Evolutionary conservation across 2,888 invertebrate species (phyloP).

Genomic region (Diarsia mendica): DNA sequence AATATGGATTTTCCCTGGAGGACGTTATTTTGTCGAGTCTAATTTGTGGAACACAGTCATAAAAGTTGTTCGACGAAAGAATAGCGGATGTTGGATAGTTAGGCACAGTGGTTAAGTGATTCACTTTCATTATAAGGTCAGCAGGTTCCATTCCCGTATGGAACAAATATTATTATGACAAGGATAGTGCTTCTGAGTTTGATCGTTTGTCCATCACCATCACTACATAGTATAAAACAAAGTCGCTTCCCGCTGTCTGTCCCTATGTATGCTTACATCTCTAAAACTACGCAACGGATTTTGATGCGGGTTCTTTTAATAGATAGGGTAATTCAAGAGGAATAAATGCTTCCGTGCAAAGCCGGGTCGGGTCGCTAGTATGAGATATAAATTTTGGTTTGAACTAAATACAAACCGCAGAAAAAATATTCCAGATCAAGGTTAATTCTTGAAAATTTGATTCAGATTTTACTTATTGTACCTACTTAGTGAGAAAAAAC

Average conservation of each 20-base stretch:
- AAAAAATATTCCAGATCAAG: not conserved
- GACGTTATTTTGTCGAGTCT: constrained; percentile 9
- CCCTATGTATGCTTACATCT: too few relatives aligned
- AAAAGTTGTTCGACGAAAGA: constrained; percentile 2
- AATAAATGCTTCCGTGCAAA: too few relatives aligned
- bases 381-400: not conserved
- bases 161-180: not conserved
- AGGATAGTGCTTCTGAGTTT: not conserved
- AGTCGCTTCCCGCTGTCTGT: too few relatives aligned
- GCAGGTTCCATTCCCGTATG: not conserved
- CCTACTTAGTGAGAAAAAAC: not conserved
- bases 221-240: too few relatives aligned
- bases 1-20: constrained; percentile 14
- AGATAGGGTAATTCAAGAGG: too few relatives aligned
- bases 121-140: not conserved
- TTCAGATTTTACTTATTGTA: not conserved
- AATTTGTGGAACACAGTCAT: constrained; percentile 24
- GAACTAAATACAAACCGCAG: not conserved
- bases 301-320: too few relatives aligned
- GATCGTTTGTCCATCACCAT: not conserved
- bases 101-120: constrained; percentile 7
- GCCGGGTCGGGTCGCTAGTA: not conserved
- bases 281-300: too few relatives aligned
- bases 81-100: not conserved
- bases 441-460: constrained; percentile 12